Evolutionary conservation across 2,888 invertebrate species (phyloP), one percentile per base, ranked within the genome.

Genomic region (Zaprionus obscuricornis): DNA sequence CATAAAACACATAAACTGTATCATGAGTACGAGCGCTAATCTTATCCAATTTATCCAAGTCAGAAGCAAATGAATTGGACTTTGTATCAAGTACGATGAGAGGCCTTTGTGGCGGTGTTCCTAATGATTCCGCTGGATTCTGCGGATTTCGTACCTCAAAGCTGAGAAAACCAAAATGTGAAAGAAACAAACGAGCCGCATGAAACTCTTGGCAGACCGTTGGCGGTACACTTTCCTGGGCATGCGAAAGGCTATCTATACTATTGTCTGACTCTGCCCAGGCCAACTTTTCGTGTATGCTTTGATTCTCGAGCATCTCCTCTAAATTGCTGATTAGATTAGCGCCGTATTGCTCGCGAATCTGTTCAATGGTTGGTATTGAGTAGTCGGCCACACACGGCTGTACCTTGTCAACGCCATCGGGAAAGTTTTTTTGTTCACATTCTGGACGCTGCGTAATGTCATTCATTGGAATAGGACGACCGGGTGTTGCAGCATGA

Each of bases 1-100:
- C 97, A 87, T 98, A 98, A 91, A 98, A 97, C 72, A 98, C 93
- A 89, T 98, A 97, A 65, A 96, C 97, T 0, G 98, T 98, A 87
- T 98, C 96, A 84, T 95, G 94, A 1, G 96, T 96, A 66, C 98
- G 93, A 26, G 96, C 93, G 77, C 97, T 96, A 86, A 97, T 94
- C 70, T 94, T 94, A 90, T 99, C 99, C 56, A 98, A 91, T 17
- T 92, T 91, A 67, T 95, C 94, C 60, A 99, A 91, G 85, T 98
- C 98, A 5, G 92, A 90, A 27, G 93, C 92, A 89, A 98, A 97
- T 34, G 95, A 95, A 0, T 93, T 54, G 1, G 87, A 85, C 52
- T 88, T 89, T 2, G 90, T 89, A 52, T 90, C 90, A 3, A 90
- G 75, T 11, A 89, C 90, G 22, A 89, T 90, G 0, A 89, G 72